Conservation (phyloP, 2,113 vertebrate species). For the Herpailurus yagouaroundi region DNA sequence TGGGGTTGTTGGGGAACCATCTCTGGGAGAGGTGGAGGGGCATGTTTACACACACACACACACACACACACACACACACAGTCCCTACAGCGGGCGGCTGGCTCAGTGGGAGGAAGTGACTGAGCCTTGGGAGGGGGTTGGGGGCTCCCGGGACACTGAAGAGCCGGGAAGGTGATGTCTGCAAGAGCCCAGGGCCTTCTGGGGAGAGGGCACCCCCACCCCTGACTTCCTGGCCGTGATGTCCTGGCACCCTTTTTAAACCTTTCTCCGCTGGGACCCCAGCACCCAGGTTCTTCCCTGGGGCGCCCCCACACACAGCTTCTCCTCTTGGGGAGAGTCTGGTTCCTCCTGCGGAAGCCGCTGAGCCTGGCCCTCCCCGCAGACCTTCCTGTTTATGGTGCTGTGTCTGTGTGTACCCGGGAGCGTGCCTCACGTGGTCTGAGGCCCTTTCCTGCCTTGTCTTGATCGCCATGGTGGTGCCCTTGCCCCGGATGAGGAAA, state of each 20-base stretch:
- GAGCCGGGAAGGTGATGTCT: not conserved
- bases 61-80: not conserved
- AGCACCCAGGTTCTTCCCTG: not conserved
- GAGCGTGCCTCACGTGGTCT: constrained; percentile 29
- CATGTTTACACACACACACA: not conserved
- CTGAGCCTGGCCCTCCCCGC: not conserved
- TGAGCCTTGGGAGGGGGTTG: not conserved
- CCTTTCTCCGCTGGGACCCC: not conserved
- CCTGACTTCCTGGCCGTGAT: not conserved
- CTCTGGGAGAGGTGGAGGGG: not conserved
- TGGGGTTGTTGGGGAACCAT: not conserved
- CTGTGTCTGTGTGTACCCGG: constrained; percentile 39
- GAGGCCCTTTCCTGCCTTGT: constrained; percentile 62
- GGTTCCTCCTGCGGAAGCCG: constrained; percentile 44
- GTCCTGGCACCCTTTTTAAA: not conserved
- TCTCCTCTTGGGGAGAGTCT: not conserved
- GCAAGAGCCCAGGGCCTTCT: not conserved
- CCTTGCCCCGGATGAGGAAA: constrained; percentile 37
- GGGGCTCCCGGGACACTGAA: not conserved
- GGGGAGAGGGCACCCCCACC: not conserved
- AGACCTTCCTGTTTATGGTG: constrained; percentile 78
- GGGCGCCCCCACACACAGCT: not conserved
- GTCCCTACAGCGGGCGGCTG: not conserved
- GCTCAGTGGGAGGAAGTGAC: constrained; percentile 46
- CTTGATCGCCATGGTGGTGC: not conserved